Evolutionary conservation across 2,797 vertebrate genomes (phyloP).

Genomic region (Hyperoplus immaculatus): DNA sequence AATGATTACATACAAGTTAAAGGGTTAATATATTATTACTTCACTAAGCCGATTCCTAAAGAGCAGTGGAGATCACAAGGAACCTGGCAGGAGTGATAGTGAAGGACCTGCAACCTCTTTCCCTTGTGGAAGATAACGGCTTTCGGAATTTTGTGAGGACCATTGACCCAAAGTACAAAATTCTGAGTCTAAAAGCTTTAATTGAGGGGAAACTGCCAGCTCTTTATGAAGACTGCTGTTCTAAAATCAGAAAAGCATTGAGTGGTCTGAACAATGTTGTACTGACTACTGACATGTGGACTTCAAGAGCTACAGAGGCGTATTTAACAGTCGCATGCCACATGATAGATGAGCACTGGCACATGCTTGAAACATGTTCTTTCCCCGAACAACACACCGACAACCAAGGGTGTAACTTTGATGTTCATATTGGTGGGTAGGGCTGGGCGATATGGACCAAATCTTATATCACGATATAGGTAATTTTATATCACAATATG

Average conservation of each 20-base stretch:
- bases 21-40: conserved; percentile 13
- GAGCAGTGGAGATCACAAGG: conserved; percentile 6
- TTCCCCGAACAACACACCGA: conserved; percentile 31
- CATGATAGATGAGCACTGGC: conserved; percentile 45
- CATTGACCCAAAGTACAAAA: neutral
- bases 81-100: conserved; percentile 6
- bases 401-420: neutral
- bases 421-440: no score
- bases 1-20: neutral
- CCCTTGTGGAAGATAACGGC: conserved; percentile 9
- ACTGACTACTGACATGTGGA: conserved; percentile 50
- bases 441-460: no score
- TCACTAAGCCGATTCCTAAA: conserved; percentile 10
- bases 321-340: conserved; percentile 51
- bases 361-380: conserved; percentile 50
- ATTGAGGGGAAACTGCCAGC: conserved; percentile 40
- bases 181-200: conserved; percentile 28
- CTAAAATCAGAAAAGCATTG: conserved; percentile 38
- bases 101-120: conserved; percentile 13
- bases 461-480: no score
- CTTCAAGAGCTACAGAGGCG: conserved; percentile 53
- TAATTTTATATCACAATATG: no score
- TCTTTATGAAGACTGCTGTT: conserved; percentile 44
- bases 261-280: conserved; percentile 27
- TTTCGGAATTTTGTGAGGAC: neutral